Percentiles rank a stretch among this genome's conserved stretches.
phyloP scores from a whole-genome alignment of 2,113 vertebrate species.

The Ranitomeya imitator region DNA sequence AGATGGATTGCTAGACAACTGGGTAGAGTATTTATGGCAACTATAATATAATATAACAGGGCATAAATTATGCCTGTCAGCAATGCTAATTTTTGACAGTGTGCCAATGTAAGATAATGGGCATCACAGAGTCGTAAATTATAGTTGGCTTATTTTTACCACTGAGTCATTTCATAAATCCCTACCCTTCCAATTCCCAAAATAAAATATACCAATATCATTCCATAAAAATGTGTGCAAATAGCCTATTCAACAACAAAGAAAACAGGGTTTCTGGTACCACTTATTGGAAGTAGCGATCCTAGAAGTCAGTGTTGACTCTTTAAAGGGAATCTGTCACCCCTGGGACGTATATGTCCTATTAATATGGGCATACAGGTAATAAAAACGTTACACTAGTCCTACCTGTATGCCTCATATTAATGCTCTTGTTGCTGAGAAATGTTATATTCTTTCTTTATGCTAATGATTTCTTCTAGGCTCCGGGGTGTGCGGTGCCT shows the following conservation, averaged over 20 bases:
- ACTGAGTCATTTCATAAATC: not conserved
- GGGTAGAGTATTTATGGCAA: not conserved
- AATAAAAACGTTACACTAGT: no score
- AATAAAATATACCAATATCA: not conserved
- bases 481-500: no score
- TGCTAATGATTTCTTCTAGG: no score
- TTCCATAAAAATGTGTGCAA: not conserved
- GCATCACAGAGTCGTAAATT: not conserved
- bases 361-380: no score
- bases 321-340: no score
- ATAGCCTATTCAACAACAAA: not conserved
- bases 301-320: no score
- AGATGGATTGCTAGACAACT: slow-evolving; percentile 2
- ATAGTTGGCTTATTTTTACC: not conserved
- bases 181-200: not conserved
- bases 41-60: slow-evolving; percentile 20
- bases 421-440: no score
- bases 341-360: no score
- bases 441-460: no score
- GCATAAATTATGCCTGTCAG: not conserved
- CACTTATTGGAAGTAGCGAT: no score
- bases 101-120: not conserved
- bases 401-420: no score
- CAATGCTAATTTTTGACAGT: not conserved
- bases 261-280: no score